These are phyloP conservation scores for Leuciscus waleckii DNA, from an alignment of 2,797 vertebrate species.

Conservation along the genomic window DNA sequence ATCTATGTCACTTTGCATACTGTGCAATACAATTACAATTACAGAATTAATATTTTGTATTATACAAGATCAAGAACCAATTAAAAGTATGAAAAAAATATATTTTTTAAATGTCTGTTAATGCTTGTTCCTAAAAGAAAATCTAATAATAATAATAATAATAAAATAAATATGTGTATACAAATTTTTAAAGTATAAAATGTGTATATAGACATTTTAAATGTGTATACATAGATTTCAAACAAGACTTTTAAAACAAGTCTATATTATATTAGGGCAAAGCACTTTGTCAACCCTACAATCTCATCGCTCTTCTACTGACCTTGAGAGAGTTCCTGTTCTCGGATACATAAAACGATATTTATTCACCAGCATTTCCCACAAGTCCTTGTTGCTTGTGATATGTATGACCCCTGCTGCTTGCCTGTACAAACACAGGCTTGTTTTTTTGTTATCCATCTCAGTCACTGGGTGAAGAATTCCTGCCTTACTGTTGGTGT, in stretches of 20 bases:
- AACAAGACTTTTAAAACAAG: not conserved
- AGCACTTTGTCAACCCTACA: conserved; percentile 8
- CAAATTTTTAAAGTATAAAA: not conserved
- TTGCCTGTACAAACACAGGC: conserved; percentile 31
- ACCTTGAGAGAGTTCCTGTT: conserved; percentile 49
- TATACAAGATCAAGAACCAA: not conserved
- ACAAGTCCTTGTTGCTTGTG: conserved; percentile 27
- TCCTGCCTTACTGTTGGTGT: not conserved
- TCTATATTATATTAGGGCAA: not conserved
- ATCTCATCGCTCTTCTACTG: conserved; percentile 19
- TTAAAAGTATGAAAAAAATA: not conserved
- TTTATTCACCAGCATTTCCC: conserved; percentile 49
- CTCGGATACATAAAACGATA: conserved; percentile 34
- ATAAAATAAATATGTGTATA: not conserved
- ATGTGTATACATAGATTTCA: not conserved
- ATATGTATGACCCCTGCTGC: conserved; percentile 38
- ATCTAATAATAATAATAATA: not conserved
- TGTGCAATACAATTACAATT: not conserved
- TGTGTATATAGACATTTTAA: not conserved
- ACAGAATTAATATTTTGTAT: not conserved
- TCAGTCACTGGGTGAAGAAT: conserved; percentile 29
- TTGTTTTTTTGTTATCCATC: not conserved
- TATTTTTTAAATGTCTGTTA: not conserved
- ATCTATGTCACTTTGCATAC: not conserved
- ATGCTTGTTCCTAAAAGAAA: not conserved